Conservation (phyloP, 2,888 invertebrate genomes). For the Leucoma salicis region DNA sequence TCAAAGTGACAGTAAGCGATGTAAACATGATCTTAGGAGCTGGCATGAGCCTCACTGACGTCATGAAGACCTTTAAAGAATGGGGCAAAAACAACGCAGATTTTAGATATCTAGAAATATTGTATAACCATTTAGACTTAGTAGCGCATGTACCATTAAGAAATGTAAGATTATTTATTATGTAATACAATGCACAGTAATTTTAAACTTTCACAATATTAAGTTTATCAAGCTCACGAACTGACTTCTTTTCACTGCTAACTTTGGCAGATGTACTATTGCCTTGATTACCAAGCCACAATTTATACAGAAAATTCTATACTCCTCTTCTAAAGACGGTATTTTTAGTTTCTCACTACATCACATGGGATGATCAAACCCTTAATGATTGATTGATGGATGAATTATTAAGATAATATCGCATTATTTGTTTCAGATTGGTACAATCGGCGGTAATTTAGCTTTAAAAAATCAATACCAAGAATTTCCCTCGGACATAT, state of each 20-base stretch:
- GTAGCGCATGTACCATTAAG: slow-evolving; percentile 88
- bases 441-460: slow-evolving; percentile 87
- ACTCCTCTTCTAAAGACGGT: too few relatives aligned
- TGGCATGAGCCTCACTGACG: slow-evolving; percentile 78
- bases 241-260: too few relatives aligned
- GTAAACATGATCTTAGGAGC: slow-evolving; percentile 81
- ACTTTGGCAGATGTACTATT: too few relatives aligned
- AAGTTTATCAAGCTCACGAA: too few relatives aligned
- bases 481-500: slow-evolving; percentile 89
- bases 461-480: slow-evolving; percentile 84
- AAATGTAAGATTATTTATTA: slow-evolving; percentile 81
- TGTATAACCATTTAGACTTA: slow-evolving; percentile 85
- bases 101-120: slow-evolving; percentile 81
- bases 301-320: too few relatives aligned
- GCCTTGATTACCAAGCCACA: too few relatives aligned
- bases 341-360: too few relatives aligned
- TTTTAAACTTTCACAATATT: too few relatives aligned
- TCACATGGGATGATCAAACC: too few relatives aligned
- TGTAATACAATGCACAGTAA: too few relatives aligned
- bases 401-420: too few relatives aligned
- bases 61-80: slow-evolving; percentile 71
- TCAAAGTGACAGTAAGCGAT: slow-evolving; percentile 58
- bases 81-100: slow-evolving; percentile 60
- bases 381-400: too few relatives aligned
- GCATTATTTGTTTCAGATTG: slow-evolving; percentile 68